Evolutionary conservation across 1,140 invertebrate genomes (phyloP), one percentile per base, ranked within the genome.

Genomic region (Ladona fulva): DNA sequence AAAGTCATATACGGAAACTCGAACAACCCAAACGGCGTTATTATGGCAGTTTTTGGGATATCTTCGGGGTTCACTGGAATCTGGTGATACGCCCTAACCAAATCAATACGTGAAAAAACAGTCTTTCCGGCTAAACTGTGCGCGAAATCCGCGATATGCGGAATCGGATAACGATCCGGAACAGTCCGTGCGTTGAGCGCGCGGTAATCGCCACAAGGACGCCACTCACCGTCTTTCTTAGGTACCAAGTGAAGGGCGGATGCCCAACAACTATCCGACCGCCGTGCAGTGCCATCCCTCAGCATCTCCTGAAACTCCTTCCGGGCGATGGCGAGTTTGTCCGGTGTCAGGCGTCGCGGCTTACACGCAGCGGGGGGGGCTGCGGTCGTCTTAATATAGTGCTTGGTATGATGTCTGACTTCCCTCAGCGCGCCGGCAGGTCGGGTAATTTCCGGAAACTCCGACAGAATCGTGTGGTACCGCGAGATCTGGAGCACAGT

Each of bases 1-100:
- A n/a, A n/a, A n/a, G n/a, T n/a, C n/a, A n/a, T n/a, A n/a, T n/a
- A n/a, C n/a, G n/a, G n/a, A n/a, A n/a, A n/a, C n/a, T n/a, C n/a
- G n/a, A 81, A 85, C 0, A 84, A 78, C 0, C 84, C 83, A 73
- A 82, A 82, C 22, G 81, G 80, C 11, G 80, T 83, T 42, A 81
- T 80, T 76, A 85, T 80, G 0, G 83, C 82, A 0, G 84, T 85
- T 80, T 86, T 86, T 0, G 79, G 66, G 16, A 78, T 77, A 75
- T 83, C 78, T 81, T 79, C 14, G 77, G 52, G n/a, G 19, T 52
- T 79, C 0, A 87, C 74, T 5, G 78, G 76, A n/a, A 87, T 80
- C 78, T 87, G 84, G 81, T 81, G 84, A 78, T 84, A 87, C 0
- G 86, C 86, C 24, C 80, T 82, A 0, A 77, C 77, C 0, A 86